These are phyloP conservation scores for Mirounga angustirostris DNA, from an alignment of 2,113 vertebrate species.

Conservation along the genomic window DNA sequence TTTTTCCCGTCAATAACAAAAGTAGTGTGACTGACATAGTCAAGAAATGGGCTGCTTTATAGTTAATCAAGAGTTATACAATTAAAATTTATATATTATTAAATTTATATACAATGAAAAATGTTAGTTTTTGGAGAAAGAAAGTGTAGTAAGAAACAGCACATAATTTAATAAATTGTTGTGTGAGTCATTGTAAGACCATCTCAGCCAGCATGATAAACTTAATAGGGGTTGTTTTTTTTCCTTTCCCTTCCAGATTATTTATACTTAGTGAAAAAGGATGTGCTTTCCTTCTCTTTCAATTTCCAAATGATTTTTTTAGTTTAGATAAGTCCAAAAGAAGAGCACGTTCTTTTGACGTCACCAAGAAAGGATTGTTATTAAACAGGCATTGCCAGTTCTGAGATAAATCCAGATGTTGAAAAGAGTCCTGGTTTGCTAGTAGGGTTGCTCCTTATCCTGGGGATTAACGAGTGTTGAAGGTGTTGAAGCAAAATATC, in stretches of 20 bases:
- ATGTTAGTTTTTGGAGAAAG: slow-evolving; percentile 49
- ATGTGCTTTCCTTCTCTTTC: slow-evolving; percentile 24
- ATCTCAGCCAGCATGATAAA: neutral
- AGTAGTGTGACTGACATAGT: neutral
- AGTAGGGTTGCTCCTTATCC: neutral
- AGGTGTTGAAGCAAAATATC: slow-evolving; percentile 37
- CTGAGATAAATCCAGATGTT: slow-evolving; percentile 56
- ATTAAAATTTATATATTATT: neutral
- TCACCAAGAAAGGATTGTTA: slow-evolving; percentile 15
- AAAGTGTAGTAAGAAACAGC: neutral
- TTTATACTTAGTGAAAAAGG: slow-evolving; percentile 6
- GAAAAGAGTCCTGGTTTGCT: neutral
- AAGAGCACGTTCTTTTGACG: slow-evolving; percentile 19
- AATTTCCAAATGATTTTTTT: slow-evolving; percentile 51
- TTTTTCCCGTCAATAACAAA: neutral
- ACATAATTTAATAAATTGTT: slow-evolving; percentile 29
- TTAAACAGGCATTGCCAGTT: neutral
- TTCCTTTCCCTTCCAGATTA: slow-evolving; percentile 31
- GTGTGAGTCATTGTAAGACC: neutral
- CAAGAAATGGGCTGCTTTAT: slow-evolving; percentile 7
- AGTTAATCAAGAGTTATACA: slow-evolving; percentile 25
- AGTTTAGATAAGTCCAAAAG: slow-evolving; percentile 41
- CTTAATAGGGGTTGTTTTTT: neutral
- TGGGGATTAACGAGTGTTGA: no score
- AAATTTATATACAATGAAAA: neutral